Conservation (phyloP, 2,888 invertebrate species). For the Parnassius glacialis region DNA sequence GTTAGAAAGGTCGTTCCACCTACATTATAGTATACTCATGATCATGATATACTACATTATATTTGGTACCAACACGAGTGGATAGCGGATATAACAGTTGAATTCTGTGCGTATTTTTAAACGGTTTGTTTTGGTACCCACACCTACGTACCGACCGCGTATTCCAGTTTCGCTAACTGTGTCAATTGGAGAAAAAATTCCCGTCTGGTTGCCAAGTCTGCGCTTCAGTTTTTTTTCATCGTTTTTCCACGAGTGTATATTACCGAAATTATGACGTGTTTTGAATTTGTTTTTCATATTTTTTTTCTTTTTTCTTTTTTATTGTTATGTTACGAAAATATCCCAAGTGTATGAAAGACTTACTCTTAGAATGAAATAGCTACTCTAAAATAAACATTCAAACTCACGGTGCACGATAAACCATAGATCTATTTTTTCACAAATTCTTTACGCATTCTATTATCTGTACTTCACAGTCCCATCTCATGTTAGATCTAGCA, state of each 20-base stretch:
- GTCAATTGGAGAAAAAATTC: constrained; percentile 71
- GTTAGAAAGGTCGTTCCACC: no score
- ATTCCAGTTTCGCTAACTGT: constrained; percentile 60
- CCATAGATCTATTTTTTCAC: no score
- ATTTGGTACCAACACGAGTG: background rate
- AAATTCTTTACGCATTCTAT: no score
- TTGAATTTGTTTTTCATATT: constrained; percentile 1
- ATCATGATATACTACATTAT: background rate
- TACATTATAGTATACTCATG: no score
- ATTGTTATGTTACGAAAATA: no score
- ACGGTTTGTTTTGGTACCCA: constrained; percentile 48
- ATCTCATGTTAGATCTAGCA: no score
- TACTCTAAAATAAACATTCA: no score
- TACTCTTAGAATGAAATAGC: no score
- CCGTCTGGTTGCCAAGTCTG: constrained; percentile 60
- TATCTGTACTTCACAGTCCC: no score
- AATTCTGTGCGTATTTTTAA: constrained; percentile 32
- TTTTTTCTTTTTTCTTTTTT: no score
- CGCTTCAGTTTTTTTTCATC: constrained; percentile 33
- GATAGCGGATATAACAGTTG: background rate
- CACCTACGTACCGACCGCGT: constrained; percentile 61
- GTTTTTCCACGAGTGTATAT: constrained; percentile 30
- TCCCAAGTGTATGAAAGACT: no score
- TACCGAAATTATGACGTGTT: constrained; percentile 9
- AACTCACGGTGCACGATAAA: no score